Percentiles rank a stretch among this genome's conserved stretches.
These are phyloP conservation scores for Clusia tigrina DNA, from an alignment of 2,888 invertebrate genomes.

Conservation along the genomic window DNA sequence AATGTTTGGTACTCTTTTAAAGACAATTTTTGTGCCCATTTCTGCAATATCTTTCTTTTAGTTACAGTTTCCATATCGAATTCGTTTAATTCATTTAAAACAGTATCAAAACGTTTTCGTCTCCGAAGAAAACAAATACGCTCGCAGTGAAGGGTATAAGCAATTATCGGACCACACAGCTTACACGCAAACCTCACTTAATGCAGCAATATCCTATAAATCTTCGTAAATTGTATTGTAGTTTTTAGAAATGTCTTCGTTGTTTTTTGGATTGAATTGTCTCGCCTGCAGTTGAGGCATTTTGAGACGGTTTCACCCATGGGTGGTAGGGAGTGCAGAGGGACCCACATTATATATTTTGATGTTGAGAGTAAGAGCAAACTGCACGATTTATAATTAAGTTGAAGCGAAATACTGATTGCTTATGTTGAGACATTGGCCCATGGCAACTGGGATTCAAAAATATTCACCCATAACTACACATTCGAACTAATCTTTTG, in stretches of 20 bases:
- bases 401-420: no score
- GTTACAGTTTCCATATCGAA: conserved; percentile 36
- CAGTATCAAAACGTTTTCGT: no score
- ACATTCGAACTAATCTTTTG: no score
- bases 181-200: neutral
- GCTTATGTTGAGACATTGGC: no score
- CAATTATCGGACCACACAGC: neutral
- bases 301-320: neutral
- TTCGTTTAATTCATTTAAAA: conserved; percentile 53
- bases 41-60: conserved; percentile 36
- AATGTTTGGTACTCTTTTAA: conserved; percentile 41
- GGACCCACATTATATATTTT: no score
- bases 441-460: no score
- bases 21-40: conserved; percentile 55
- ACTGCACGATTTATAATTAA: no score
- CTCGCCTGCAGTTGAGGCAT: neutral
- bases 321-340: neutral
- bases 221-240: conserved; percentile 33
- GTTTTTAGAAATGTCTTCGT: neutral
- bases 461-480: no score
- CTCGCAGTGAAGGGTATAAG: neutral
- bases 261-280: neutral
- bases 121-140: no score
- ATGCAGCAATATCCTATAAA: conserved; percentile 38
- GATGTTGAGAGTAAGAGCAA: no score